Evolutionary conservation across 37 sponge, comb jelly and placozoan species (phyloP).

Genomic region (Lycopodina hypogea): DNA sequence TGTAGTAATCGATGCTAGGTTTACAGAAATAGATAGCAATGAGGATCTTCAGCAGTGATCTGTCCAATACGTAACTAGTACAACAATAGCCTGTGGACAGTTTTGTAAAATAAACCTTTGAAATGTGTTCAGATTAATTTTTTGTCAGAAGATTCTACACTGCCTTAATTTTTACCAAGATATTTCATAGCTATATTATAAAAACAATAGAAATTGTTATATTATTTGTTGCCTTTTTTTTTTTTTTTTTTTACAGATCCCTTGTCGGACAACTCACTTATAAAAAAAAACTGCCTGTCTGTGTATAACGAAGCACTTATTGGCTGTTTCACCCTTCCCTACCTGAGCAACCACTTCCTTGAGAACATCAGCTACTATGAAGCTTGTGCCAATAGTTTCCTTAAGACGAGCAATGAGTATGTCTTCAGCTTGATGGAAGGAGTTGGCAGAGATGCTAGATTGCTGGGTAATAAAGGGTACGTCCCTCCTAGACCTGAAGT

Average conservation of each 20-base stretch:
- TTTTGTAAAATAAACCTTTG: too few species aligned
- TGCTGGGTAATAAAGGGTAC: background rate
- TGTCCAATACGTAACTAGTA: too few species aligned
- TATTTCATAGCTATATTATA: too few species aligned
- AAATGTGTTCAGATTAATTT: too few species aligned
- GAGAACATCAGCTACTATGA: constrained; percentile 9
- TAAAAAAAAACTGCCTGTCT: background rate
- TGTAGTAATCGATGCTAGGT: too few species aligned
- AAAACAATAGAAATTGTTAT: too few species aligned
- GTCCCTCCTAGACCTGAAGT: background rate
- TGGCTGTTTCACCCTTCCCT: background rate
- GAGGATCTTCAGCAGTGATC: too few species aligned
- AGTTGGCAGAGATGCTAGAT: background rate
- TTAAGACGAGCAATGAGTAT: background rate
- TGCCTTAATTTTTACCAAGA: too few species aligned
- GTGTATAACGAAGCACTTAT: background rate
- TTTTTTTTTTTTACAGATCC: background rate
- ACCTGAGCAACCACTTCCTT: background rate
- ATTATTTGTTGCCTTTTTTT: too few species aligned
- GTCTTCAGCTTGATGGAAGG: background rate
- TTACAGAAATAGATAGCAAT: too few species aligned
- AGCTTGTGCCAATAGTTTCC: background rate
- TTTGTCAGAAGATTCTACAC: too few species aligned
- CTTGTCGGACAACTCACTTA: background rate
- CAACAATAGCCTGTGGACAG: too few species aligned